These are phyloP conservation scores for Tokudaia muenninki DNA, from an alignment of 2,797 vertebrate genomes.

Conservation along the genomic window DNA sequence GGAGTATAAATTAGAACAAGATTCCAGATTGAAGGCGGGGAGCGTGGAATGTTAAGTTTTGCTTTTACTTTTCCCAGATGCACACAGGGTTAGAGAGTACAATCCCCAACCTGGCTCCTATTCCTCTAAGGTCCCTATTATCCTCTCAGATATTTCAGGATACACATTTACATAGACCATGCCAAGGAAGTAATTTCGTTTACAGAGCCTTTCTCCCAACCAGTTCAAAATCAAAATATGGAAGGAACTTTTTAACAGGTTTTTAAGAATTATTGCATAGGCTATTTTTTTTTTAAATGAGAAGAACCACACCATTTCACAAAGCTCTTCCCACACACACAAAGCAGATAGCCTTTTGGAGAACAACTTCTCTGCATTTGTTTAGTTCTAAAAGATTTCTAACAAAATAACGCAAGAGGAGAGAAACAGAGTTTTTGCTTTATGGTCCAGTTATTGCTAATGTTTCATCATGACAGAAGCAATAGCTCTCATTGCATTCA, in stretches of 20 bases:
- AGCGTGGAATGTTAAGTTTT: background rate
- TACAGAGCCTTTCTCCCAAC: background rate
- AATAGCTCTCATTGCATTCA: background rate
- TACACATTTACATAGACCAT: background rate
- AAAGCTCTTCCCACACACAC: background rate
- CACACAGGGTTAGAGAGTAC: background rate
- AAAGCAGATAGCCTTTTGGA: background rate
- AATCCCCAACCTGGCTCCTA: background rate
- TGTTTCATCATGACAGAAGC: background rate
- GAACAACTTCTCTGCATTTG: background rate
- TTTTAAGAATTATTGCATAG: background rate
- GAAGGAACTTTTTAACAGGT: background rate
- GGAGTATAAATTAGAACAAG: background rate
- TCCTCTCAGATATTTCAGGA: background rate
- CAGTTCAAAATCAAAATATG: slow-evolving; percentile 44
- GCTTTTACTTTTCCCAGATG: background rate
- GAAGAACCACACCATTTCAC: background rate
- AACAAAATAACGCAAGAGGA: background rate
- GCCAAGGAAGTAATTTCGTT: slow-evolving; percentile 56
- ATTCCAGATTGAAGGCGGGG: background rate
- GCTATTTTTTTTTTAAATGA: background rate
- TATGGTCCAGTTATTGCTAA: background rate
- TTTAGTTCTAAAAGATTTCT: slow-evolving; percentile 7
- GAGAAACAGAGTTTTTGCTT: slow-evolving; percentile 26
- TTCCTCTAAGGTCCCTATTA: background rate